Evolutionary conservation across 2,113 vertebrate species (phyloP), one percentile per base, ranked within the genome.

Genomic region (Vidua macroura): DNA sequence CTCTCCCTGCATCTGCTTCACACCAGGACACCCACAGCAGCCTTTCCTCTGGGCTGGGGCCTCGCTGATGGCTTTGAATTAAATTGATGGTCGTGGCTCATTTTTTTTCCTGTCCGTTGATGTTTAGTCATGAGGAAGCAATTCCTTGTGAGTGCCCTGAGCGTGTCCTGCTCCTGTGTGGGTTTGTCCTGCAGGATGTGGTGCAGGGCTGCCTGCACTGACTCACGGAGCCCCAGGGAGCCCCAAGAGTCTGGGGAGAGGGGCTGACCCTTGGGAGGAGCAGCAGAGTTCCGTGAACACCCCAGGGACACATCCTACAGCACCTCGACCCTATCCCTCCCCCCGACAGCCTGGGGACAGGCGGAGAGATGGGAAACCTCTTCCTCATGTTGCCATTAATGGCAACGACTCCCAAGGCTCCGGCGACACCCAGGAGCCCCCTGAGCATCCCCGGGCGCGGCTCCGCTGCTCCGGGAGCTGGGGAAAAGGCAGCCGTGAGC

Each of bases 401-500:
- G 14, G 9, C 39, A 15, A 4, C 1, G 2, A 2, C 11, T 16
- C 39, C 35, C 44, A 2, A 25, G 10, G 33, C 22, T 33, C 30
- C 23, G 11, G 22, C 15, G 37, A n/a, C 24, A 56, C 2, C 41
- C 33, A 0, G 20, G 28, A 43, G 15, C 28, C 18, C 25, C 13
- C 56, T 4, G 25, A 51, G 83, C 87, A 78, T 49, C 82, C 63
- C 67, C 55, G 35, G 52, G 49, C 10, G 24, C 86, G 33, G 86
- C 92, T 44, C 39, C 20, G 30, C 24, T 6, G 77, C 76, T 55
- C 15, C 41, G 1, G 80, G 9, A 82, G 76, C 86, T 52, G 3
- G 30, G 74, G 60, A 96, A 96, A 96, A 97, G 7, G 15, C 84
- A 85, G 80, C 23, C 95, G n/a, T 88, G 83, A 97, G 96, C 96